A percentile compares a stretch with the other conserved stretches of the same genome.
Evolutionary conservation across 2,888 invertebrate species (phyloP).

Genomic region (Phyllotreta striolata): DNA sequence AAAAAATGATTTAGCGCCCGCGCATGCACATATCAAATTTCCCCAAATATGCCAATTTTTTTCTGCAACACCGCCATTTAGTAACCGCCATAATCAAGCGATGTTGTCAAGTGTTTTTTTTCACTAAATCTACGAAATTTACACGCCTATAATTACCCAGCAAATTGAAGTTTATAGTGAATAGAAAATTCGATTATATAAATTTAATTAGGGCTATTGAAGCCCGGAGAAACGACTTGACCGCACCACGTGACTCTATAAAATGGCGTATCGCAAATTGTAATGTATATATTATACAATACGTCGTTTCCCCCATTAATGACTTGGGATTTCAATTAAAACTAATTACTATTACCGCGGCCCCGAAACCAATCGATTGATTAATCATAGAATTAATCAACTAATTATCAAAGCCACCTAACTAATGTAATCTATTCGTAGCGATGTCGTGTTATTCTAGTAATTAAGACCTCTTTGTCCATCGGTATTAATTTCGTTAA

Average conservation of each 20-base stretch:
- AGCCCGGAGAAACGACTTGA: conserved; percentile 44
- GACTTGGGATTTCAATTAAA: conserved; percentile 76
- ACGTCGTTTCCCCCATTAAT: conserved; percentile 62
- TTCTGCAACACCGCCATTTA: no score
- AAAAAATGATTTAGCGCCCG: conserved; percentile 29
- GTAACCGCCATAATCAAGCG: no score
- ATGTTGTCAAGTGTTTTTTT: no score
- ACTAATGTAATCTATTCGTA: conserved; percentile 53
- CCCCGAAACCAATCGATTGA: conserved; percentile 61
- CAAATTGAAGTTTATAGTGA: conserved; percentile 8
- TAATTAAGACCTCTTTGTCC: conserved; percentile 54
- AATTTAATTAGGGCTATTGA: conserved; percentile 53
- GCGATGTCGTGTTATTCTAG: conserved; percentile 55
- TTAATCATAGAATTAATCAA: conserved; percentile 62
- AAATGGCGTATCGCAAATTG: conserved; percentile 29
- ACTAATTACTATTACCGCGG: conserved; percentile 60
- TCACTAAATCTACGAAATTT: not conserved
- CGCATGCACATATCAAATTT: conserved; percentile 15
- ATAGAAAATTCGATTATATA: conserved; percentile 42
- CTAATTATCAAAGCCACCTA: conserved; percentile 60
- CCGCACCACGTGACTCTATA: conserved; percentile 40
- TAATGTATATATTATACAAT: not conserved
- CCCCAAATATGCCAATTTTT: no score
- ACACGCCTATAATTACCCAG: not conserved
- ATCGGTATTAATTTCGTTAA: not conserved